Percentiles rank a stretch among this genome's conserved stretches.
Conservation (phyloP, 2,888 invertebrate species). For the Drosophila picticornis region DNA sequence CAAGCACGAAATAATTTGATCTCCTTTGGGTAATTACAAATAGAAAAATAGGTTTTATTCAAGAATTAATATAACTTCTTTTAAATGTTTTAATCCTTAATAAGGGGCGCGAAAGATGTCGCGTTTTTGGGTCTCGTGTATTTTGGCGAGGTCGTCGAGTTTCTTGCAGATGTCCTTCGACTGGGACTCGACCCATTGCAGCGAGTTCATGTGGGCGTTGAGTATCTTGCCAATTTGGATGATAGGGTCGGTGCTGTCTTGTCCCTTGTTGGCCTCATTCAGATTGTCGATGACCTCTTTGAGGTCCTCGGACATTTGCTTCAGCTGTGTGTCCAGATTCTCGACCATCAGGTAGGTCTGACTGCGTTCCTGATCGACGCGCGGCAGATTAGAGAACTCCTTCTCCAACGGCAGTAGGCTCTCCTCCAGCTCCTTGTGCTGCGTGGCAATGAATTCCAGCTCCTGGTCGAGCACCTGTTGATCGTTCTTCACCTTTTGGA, state of each 20-base stretch:
- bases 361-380: conserved; percentile 94
- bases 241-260: conserved; percentile 94
- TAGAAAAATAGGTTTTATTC: conserved; percentile 25
- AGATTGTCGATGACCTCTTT: conserved; percentile 98
- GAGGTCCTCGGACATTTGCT: conserved; percentile 97
- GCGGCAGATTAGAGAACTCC: conserved; percentile 89
- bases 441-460: conserved; percentile 95
- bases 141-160: conserved; percentile 92
- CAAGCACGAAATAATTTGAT: background rate
- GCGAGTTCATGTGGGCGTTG: conserved; percentile 97
- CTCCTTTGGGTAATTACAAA: conserved; percentile 10
- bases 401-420: conserved; percentile 94
- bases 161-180: conserved; percentile 91
- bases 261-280: conserved; percentile 93
- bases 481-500: conserved; percentile 95
- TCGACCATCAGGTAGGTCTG: conserved; percentile 96
- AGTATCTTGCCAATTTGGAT: conserved; percentile 96
- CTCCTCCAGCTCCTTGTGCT: conserved; percentile 96
- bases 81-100: conserved; percentile 79
- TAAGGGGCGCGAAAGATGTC: conserved; percentile 89
- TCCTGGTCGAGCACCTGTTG: conserved; percentile 96
- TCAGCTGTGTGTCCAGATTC: conserved; percentile 95
- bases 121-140: conserved; percentile 91
- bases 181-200: conserved; percentile 97
- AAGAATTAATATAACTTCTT: background rate